phyloP scores from a whole-genome alignment of 2,888 invertebrate species.

The Stenodera caucasica region DNA sequence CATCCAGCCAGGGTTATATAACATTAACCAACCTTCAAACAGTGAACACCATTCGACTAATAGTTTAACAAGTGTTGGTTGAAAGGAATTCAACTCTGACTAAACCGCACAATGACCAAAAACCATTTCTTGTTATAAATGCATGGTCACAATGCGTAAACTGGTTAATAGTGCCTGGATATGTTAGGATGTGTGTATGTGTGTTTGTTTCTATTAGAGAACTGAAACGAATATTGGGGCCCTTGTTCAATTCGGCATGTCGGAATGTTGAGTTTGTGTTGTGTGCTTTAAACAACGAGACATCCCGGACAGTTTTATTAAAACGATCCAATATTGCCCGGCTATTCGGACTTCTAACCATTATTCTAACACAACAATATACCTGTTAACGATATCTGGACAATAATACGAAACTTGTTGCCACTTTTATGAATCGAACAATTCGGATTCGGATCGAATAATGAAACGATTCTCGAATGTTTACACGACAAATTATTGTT shows the following conservation, averaged over 20 bases:
- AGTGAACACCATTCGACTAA: slow-evolving; percentile 46
- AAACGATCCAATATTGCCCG: not conserved
- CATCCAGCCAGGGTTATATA: slow-evolving; percentile 17
- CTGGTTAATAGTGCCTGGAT: not conserved
- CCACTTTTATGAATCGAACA: not conserved
- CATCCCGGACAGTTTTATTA: not conserved
- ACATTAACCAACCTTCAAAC: slow-evolving; percentile 23
- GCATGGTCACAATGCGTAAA: slow-evolving; percentile 28
- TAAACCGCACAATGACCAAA: slow-evolving; percentile 19
- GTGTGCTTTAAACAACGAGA: not conserved
- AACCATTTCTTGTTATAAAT: slow-evolving; percentile 2
- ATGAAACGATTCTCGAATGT: not conserved
- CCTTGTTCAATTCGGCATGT: not conserved
- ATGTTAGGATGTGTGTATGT: not conserved
- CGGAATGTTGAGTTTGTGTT: not conserved
- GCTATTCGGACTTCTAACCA: not conserved
- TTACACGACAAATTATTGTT: not conserved
- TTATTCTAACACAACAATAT: not conserved
- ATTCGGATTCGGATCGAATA: not conserved
- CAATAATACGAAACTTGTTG: not conserved
- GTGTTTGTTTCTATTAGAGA: not conserved
- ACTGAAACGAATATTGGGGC: not conserved
- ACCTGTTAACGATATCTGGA: not conserved
- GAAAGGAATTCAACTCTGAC: slow-evolving; percentile 32
- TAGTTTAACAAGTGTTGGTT: slow-evolving; percentile 48